phyloP scores from a whole-genome alignment of 2,113 vertebrate species.

The Eonycteris spelaea region DNA sequence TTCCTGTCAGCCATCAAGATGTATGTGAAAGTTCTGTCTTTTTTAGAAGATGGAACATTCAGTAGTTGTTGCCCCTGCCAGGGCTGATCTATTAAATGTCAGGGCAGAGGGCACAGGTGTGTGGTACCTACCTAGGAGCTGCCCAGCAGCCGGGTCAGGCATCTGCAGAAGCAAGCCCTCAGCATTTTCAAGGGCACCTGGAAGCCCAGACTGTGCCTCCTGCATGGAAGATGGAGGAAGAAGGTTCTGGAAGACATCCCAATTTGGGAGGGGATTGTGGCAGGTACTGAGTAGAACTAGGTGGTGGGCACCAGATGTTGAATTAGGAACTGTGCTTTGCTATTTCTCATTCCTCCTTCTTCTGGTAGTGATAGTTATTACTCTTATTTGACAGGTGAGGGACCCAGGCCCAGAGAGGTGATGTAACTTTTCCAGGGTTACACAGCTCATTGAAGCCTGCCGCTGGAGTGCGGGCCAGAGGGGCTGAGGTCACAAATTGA shows the following conservation, averaged over 20 bases:
- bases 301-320: neutral
- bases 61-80: neutral
- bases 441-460: neutral
- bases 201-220: neutral
- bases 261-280: neutral
- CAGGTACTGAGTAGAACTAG: neutral
- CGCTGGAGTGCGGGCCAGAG: neutral
- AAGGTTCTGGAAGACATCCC: neutral
- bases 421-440: neutral
- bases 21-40: neutral
- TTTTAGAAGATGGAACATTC: neutral
- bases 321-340: neutral
- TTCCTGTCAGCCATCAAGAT: neutral
- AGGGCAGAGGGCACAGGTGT: neutral
- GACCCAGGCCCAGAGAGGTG: neutral
- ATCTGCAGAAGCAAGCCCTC: neutral
- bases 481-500: neutral
- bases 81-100: neutral
- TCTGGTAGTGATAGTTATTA: neutral
- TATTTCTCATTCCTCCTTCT: neutral
- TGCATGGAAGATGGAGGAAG: neutral
- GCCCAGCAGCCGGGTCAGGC: neutral
- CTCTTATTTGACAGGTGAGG: neutral
- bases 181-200: neutral
- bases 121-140: neutral